phyloP scores from a whole-genome alignment of 2,797 vertebrate genomes.

The Sparus aurata region DNA sequence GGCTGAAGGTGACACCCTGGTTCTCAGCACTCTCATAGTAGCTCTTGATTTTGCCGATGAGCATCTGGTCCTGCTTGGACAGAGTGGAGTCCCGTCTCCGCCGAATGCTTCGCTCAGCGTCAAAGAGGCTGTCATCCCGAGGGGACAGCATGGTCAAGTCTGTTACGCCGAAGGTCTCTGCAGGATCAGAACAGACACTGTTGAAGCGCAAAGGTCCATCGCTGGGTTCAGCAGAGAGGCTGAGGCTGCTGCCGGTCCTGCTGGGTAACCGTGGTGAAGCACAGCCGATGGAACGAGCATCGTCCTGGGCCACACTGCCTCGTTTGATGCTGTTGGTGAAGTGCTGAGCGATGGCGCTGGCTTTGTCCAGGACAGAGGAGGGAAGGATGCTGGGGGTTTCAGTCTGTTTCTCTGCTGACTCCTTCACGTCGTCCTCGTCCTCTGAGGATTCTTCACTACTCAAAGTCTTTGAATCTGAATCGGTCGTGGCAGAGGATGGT shows the following conservation, averaged over 20 bases:
- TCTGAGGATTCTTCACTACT: conserved; percentile 90
- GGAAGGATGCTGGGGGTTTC: conserved; percentile 89
- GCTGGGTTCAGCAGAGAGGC: conserved; percentile 76
- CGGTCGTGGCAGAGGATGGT: not conserved
- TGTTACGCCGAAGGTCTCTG: conserved; percentile 15
- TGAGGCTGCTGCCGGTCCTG: conserved; percentile 85
- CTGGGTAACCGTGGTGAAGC: conserved; percentile 78
- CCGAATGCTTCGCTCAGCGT: conserved; percentile 54
- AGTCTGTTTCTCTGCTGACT: conserved; percentile 15
- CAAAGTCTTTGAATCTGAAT: conserved; percentile 79
- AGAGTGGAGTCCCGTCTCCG: conserved; percentile 86
- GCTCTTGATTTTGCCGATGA: conserved; percentile 92
- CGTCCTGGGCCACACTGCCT: conserved; percentile 83
- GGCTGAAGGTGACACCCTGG: conserved; percentile 84
- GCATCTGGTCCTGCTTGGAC: conserved; percentile 89
- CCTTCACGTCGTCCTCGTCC: conserved; percentile 82
- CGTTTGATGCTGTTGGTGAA: conserved; percentile 85
- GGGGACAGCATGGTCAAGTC: conserved; percentile 66
- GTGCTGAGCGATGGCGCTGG: conserved; percentile 90
- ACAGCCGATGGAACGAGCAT: conserved; percentile 71
- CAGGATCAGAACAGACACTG: conserved; percentile 59
- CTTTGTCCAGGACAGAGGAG: conserved; percentile 91
- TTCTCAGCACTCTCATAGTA: conserved; percentile 92
- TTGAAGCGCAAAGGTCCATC: conserved; percentile 60
- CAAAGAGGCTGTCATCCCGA: conserved; percentile 69